Evolutionary conservation across 1,140 invertebrate species (phyloP).

Genomic region (Drusus annulatus): DNA sequence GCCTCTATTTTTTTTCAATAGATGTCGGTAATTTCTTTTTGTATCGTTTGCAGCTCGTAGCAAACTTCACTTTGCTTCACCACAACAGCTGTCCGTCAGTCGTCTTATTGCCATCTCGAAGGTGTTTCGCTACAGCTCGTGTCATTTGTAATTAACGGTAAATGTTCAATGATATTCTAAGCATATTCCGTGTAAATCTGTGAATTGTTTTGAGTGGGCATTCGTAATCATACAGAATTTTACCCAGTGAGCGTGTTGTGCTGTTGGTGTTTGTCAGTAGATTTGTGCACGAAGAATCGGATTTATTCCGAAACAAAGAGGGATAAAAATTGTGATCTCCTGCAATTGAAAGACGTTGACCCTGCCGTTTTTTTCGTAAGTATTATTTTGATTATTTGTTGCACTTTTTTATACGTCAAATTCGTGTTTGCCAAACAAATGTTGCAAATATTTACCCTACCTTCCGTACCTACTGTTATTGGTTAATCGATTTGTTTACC

Average conservation of each 20-base stretch:
- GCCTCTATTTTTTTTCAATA: too few species aligned
- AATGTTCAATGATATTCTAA: conserved; percentile 26
- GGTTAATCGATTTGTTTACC: conserved; percentile 57
- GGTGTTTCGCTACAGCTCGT: conserved; percentile 10
- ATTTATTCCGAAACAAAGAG: conserved; percentile 45
- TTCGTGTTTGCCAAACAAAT: background rate
- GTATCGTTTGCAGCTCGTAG: background rate
- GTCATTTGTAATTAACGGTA: conserved; percentile 50
- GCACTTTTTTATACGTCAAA: background rate
- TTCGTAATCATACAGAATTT: background rate
- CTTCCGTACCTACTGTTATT: conserved; percentile 31
- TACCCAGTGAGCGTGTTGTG: conserved; percentile 37
- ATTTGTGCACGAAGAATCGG: conserved; percentile 43
- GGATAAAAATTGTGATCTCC: conserved; percentile 43
- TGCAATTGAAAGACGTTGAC: conserved; percentile 34
- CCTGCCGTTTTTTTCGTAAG: conserved; percentile 4
- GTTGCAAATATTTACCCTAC: background rate
- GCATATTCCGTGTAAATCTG: conserved; percentile 18
- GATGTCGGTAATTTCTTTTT: too few species aligned
- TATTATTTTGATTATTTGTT: conserved; percentile 12
- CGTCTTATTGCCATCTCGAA: conserved; percentile 42
- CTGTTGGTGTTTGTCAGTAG: background rate
- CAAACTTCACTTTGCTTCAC: conserved; percentile 23
- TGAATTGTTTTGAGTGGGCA: conserved; percentile 22
- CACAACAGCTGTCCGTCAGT: conserved; percentile 47